Percentiles rank a stretch among this genome's conserved stretches.
Conservation (phyloP, 2,888 invertebrate species). For the Heliconius ismenius region DNA sequence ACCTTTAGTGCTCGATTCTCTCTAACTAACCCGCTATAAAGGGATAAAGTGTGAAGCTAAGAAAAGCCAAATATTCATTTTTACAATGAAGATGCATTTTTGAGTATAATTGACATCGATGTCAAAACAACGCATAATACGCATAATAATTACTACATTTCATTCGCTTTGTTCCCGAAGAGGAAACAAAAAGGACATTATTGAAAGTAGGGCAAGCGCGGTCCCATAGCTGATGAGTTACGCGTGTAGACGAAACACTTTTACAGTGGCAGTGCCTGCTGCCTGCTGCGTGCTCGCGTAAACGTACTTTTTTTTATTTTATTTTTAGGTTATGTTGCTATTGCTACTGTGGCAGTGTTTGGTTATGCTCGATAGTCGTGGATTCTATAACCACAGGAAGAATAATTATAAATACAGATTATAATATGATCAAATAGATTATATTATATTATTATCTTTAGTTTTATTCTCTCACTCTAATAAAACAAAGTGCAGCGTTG, state of each 20-base stretch:
- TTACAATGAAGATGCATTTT: no score
- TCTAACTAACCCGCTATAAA: no score
- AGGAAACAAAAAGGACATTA: conserved; percentile 45
- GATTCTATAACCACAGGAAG: background rate
- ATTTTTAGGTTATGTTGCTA: background rate
- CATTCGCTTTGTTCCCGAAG: conserved; percentile 20
- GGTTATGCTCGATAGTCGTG: background rate
- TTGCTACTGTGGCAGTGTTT: background rate
- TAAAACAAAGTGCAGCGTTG: no score
- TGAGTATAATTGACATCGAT: background rate
- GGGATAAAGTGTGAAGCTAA: no score
- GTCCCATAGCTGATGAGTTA: conserved; percentile 9
- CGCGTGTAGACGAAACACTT: background rate
- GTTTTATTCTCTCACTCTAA: no score
- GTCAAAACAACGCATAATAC: background rate
- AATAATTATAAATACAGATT: no score
- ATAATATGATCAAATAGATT: no score
- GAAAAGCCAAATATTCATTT: no score
- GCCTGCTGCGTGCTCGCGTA: background rate
- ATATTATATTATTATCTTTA: no score
- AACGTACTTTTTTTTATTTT: background rate
- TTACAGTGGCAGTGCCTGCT: background rate
- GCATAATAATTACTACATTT: background rate
- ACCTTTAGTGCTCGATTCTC: no score
- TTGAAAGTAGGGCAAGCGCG: conserved; percentile 48